Evolutionary conservation across 2,797 vertebrate species (phyloP).

Genomic region (Rhadinocentrus ornatus): DNA sequence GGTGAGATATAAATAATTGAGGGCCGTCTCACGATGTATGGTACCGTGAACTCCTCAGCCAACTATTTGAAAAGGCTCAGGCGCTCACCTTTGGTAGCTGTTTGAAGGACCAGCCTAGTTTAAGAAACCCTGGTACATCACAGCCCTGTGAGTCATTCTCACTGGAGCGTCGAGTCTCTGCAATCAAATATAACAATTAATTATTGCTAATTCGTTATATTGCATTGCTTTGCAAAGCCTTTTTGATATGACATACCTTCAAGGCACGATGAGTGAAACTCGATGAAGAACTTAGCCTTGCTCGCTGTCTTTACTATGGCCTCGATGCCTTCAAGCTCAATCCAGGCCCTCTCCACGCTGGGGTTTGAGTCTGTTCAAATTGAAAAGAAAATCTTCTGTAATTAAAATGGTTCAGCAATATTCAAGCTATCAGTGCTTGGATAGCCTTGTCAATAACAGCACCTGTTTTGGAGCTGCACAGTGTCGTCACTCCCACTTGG

Average conservation of each 20-base stretch:
- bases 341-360: conserved; percentile 76
- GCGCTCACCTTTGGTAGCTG: conserved; percentile 85
- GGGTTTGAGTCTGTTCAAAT: conserved; percentile 65
- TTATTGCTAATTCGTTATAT: background rate
- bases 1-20: background rate
- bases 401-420: conserved; percentile 3
- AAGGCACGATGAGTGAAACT: conserved; percentile 84
- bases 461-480: conserved; percentile 82
- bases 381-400: conserved; percentile 1
- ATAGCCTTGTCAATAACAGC: conserved; percentile 35
- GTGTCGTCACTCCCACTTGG: conserved; percentile 82
- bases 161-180: conserved; percentile 83
- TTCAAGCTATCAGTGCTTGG: conserved; percentile 12
- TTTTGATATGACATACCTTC: conserved; percentile 74
- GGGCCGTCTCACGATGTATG: background rate
- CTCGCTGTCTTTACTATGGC: conserved; percentile 88
- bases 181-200: conserved; percentile 13
- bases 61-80: background rate
- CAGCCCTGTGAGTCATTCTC: conserved; percentile 86
- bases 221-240: background rate
- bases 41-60: background rate
- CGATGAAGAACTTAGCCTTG: conserved; percentile 87
- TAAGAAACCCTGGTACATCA: conserved; percentile 86
- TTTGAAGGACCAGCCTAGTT: conserved; percentile 86
- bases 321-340: conserved; percentile 85